Evolutionary conservation across 2,888 invertebrate species (phyloP).

Genomic region (Physocephala rufipes): DNA sequence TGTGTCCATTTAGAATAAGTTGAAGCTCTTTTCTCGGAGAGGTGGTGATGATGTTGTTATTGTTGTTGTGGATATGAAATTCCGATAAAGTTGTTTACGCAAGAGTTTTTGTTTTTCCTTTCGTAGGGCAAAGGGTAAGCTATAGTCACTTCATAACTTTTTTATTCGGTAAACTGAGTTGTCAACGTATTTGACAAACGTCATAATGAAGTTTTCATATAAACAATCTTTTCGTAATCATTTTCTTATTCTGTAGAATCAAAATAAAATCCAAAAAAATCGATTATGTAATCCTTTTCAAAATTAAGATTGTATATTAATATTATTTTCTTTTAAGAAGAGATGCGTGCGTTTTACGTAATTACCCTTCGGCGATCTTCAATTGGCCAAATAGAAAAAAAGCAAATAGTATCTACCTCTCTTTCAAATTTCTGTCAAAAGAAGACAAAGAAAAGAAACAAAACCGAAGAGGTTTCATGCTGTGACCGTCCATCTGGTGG

Average conservation of each 20-base stretch:
- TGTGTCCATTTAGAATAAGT: conserved; percentile 58
- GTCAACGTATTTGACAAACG: not conserved
- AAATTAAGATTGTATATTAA: not conserved
- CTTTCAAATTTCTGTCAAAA: not conserved
- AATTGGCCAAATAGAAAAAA: not conserved
- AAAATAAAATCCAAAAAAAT: too few relatives aligned
- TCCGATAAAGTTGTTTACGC: conserved; percentile 23
- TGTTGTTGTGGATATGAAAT: too few relatives aligned
- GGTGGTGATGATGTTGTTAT: conserved; percentile 38
- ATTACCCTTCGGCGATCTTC: not conserved
- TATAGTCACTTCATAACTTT: too few relatives aligned
- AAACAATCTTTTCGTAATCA: too few relatives aligned
- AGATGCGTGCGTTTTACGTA: not conserved
- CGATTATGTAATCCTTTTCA: too few relatives aligned
- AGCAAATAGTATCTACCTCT: not conserved
- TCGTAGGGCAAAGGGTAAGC: not conserved
- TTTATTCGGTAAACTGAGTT: not conserved
- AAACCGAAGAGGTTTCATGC: conserved; percentile 33
- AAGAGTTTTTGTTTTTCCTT: not conserved
- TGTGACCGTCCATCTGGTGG: conserved; percentile 41
- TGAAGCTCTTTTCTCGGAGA: conserved; percentile 53
- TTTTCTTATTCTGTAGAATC: too few relatives aligned
- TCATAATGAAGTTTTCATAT: too few relatives aligned
- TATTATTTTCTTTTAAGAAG: not conserved
- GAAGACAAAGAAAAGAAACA: conserved; percentile 22